Conservation (phyloP, 2,797 vertebrate genomes). For the Melanotaenia nigrans region DNA sequence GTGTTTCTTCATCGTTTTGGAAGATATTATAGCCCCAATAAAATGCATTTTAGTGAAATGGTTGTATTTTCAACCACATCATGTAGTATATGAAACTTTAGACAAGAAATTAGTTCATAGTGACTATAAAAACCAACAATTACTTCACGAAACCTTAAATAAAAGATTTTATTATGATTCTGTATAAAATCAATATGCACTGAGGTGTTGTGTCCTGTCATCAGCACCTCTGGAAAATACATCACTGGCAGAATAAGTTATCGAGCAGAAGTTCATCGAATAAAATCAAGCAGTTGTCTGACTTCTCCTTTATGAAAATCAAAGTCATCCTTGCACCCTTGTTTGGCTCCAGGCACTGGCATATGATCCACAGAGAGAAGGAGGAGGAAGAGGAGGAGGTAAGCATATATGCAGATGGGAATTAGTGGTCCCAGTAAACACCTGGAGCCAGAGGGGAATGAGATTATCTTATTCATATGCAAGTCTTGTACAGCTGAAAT, state of each 20-base stretch:
- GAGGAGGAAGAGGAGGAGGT: conserved; percentile 45
- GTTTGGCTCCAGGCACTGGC: conserved; percentile 45
- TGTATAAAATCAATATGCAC: neutral
- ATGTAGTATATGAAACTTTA: neutral
- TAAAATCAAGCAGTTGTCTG: conserved; percentile 37
- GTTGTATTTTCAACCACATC: neutral
- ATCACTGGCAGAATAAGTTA: conserved; percentile 3
- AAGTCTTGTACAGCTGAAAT: conserved; percentile 56
- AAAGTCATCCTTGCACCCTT: conserved; percentile 55
- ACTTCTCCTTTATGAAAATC: conserved; percentile 54
- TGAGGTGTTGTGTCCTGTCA: conserved; percentile 9
- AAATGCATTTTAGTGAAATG: neutral
- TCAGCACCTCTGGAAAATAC: conserved; percentile 6
- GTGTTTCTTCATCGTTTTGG: neutral
- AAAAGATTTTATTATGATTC: neutral
- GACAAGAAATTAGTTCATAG: neutral
- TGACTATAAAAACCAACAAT: neutral
- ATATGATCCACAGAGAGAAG: conserved; percentile 36
- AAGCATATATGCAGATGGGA: conserved; percentile 68
- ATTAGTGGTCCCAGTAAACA: conserved; percentile 73
- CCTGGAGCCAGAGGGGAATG: conserved; percentile 71
- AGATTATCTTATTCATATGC: conserved; percentile 71
- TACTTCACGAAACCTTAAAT: neutral
- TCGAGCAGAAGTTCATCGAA: neutral
- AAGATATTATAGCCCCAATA: neutral